Percentiles rank a stretch among this genome's conserved stretches.
Evolutionary conservation across 1,140 invertebrate genomes (phyloP).

Genomic region (Piezodorus guildinii): DNA sequence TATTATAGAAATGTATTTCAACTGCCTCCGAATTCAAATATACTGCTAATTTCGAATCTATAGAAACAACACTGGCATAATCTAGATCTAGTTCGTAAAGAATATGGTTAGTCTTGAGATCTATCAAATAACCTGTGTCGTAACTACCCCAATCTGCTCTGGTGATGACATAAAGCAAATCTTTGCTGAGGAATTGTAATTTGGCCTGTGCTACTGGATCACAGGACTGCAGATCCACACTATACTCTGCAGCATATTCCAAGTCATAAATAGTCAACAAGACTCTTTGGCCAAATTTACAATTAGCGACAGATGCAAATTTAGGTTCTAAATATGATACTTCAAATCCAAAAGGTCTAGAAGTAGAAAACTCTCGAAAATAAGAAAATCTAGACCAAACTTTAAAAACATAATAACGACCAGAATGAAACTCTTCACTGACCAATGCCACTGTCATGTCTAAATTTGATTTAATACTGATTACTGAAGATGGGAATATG

Average conservation of each 20-base stretch:
- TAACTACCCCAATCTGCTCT: neutral
- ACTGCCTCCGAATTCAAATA: neutral
- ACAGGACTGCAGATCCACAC: neutral
- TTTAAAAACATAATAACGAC: slow-evolving; percentile 1
- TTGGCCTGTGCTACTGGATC: slow-evolving; percentile 5
- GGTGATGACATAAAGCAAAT: slow-evolving; percentile 1
- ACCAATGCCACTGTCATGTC: slow-evolving; percentile 3
- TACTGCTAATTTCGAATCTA: neutral
- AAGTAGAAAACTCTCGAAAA: neutral
- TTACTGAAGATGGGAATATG: neutral
- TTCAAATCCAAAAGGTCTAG: neutral
- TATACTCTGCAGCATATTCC: neutral
- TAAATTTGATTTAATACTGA: slow-evolving; percentile 5
- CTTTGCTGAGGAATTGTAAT: neutral
- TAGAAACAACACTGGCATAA: neutral
- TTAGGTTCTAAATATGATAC: neutral
- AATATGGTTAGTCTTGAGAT: neutral
- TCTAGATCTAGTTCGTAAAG: neutral
- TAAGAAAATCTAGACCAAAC: neutral
- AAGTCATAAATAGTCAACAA: neutral
- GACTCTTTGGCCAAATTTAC: slow-evolving; percentile 6
- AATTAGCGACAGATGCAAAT: slow-evolving; percentile 4
- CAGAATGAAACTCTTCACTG: slow-evolving; percentile 3
- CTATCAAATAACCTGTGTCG: neutral
- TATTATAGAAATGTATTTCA: slow-evolving; percentile 2